Evolutionary conservation across 2,113 vertebrate species (phyloP).

Genomic region (Gobius niger): DNA sequence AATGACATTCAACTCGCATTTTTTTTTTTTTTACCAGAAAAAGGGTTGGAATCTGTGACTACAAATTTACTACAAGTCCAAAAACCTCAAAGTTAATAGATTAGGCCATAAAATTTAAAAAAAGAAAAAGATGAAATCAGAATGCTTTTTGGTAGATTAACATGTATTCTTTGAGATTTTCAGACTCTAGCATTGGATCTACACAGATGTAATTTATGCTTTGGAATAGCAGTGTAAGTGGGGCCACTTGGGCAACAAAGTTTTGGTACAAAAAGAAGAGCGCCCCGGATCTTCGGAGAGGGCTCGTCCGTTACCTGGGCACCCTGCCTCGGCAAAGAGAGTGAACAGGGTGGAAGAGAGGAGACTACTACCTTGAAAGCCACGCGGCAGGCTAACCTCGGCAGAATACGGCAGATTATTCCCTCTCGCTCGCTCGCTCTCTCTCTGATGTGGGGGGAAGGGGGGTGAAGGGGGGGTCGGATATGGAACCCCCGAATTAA

Average conservation of each 20-base stretch:
- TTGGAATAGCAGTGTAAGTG: constrained; percentile 68
- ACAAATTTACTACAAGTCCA: constrained; percentile 64
- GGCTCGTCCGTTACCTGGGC: constrained; percentile 86
- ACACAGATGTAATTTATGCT: constrained; percentile 78
- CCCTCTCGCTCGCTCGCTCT: constrained; percentile 67
- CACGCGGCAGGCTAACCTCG: constrained; percentile 76
- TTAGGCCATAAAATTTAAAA: background rate
- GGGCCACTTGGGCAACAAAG: constrained; percentile 68
- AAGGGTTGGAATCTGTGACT: constrained; percentile 69
- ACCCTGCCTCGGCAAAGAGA: constrained; percentile 87
- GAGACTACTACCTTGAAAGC: constrained; percentile 90
- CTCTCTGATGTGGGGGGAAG: constrained; percentile 71
- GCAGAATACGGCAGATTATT: constrained; percentile 74
- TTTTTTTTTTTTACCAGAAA: constrained; percentile 77
- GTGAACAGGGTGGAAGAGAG: constrained; percentile 88
- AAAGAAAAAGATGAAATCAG: background rate
- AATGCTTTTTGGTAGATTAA: background rate
- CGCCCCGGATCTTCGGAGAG: constrained; percentile 75
- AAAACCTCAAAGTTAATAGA: constrained; percentile 52
- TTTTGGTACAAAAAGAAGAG: constrained; percentile 62
- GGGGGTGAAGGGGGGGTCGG: constrained; percentile 58
- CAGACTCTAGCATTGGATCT: constrained; percentile 53
- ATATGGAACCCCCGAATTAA: constrained; percentile 80
- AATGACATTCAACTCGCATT: constrained; percentile 9
- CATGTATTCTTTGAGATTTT: constrained; percentile 54